These are phyloP conservation scores for Lycaon pictus DNA, from an alignment of 2,113 vertebrate genomes.

Conservation along the genomic window DNA sequence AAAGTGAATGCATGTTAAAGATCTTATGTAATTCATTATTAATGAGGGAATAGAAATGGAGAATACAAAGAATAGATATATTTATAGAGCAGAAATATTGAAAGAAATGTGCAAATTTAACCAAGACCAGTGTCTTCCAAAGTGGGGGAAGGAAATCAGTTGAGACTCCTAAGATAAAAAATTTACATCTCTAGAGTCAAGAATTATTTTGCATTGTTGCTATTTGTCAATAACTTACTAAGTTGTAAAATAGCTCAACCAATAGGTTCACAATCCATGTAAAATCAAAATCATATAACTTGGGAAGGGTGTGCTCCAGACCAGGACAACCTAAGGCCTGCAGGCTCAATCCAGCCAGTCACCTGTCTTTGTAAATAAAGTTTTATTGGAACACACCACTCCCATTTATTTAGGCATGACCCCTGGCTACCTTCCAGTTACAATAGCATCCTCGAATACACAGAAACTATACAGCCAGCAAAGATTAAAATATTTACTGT, in stretches of 20 bases:
- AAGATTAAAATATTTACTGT: neutral
- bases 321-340: neutral
- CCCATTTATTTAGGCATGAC: neutral
- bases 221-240: neutral
- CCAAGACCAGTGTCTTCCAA: neutral
- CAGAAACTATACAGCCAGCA: neutral
- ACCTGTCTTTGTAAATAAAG: neutral
- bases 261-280: neutral
- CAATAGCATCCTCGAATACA: neutral
- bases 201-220: neutral
- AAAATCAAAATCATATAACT: neutral
- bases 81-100: neutral
- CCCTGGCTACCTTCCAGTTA: neutral
- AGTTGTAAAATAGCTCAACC: conserved; percentile 2
- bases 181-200: neutral
- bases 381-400: neutral
- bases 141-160: neutral
- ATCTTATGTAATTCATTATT: neutral
- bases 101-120: conserved; percentile 2
- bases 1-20: neutral
- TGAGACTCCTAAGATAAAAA: neutral
- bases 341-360: neutral
- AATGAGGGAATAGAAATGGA: neutral
- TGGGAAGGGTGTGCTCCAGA: neutral
- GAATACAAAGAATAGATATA: neutral